Evolutionary conservation across 2,797 vertebrate species (phyloP), one percentile per base, ranked within the genome.

Genomic region (Macropus fuliginosus): DNA sequence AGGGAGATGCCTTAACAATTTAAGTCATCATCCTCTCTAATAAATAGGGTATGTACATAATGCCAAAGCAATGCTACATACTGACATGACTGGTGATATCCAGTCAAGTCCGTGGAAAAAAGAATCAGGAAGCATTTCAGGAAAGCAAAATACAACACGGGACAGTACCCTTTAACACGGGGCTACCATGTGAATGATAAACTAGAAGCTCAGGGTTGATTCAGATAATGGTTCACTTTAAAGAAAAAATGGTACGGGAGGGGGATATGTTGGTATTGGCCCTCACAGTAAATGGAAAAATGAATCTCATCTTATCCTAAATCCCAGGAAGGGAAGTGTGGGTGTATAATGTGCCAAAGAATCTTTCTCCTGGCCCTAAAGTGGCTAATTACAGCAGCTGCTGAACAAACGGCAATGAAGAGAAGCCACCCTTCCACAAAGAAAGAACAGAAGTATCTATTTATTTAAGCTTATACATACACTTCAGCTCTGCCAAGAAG

Each of bases 261-360:
- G 94, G 97, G 91, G 97, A 92, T 40, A 91, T 91, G 90, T 91
- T 54, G 90, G 74, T 87, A 87, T 94, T 96, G 94, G 56, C 74
- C 96, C 96, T 97, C 96, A 56, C 96, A 55, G 56, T 29, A 94
- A 95, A 94, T 87, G 94, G 92, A 96, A 98, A 97, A 96, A 57
- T 54, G 95, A 95, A 94, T 95, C 94, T 97, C 91, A 96, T 94
- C 97, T 91, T n/a, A 95, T 87, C 74, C 94, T 96, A 97, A 97
- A 97, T 96, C 59, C 66, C 56, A 95, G 93, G 96, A 96, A 95
- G n/a, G 59, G 66, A 96, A 59, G 52, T 94, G 46, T 92, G 57
- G 29, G 55, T 91, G 50, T 96, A 27, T 90, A 95, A 94, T 92
- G 92, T 93, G 74, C 55, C 96, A 97, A 55, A 89, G 92, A 96